A percentile compares a stretch with the other conserved stretches of the same genome.
Conservation (phyloP, 1,140 invertebrate genomes). For the Drosophila tristis region DNA sequence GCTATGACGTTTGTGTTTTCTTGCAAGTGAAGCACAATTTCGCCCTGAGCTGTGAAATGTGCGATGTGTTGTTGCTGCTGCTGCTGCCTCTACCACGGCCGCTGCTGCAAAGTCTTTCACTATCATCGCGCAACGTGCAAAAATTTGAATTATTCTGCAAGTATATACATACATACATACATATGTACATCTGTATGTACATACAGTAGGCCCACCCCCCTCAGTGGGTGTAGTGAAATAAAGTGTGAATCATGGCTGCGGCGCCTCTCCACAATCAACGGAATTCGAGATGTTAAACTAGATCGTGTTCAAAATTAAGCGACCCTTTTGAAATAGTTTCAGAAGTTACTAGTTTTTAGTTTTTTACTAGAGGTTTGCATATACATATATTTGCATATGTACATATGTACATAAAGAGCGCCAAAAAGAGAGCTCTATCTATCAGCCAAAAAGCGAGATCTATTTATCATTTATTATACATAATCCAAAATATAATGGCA, state of each 20-base stretch:
- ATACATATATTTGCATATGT: too few relatives aligned
- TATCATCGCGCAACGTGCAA: conserved; percentile 64
- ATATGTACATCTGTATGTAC: conserved; percentile 17
- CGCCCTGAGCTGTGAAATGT: conserved; percentile 55
- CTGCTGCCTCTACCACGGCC: conserved; percentile 5
- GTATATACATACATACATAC: not conserved
- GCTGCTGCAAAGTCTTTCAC: conserved; percentile 24
- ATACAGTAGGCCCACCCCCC: not conserved
- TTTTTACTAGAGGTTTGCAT: too few relatives aligned
- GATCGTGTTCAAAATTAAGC: not conserved
- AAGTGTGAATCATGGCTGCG: conserved; percentile 35
- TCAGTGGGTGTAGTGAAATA: conserved; percentile 8
- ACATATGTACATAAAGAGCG: too few relatives aligned
- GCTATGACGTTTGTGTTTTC: conserved; percentile 66
- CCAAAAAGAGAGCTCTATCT: too few relatives aligned
- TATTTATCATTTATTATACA: too few relatives aligned
- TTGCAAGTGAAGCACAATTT: conserved; percentile 74
- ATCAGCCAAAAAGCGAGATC: too few relatives aligned
- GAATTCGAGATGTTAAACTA: too few relatives aligned
- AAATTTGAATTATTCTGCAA: conserved; percentile 49
- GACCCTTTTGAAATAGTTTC: not conserved
- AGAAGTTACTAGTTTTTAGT: too few relatives aligned
- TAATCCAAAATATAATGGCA: too few relatives aligned
- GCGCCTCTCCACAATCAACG: conserved; percentile 5
- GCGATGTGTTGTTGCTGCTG: conserved; percentile 21